phyloP scores from a whole-genome alignment of 2,113 vertebrate species.

The Ammospiza caudacuta region DNA sequence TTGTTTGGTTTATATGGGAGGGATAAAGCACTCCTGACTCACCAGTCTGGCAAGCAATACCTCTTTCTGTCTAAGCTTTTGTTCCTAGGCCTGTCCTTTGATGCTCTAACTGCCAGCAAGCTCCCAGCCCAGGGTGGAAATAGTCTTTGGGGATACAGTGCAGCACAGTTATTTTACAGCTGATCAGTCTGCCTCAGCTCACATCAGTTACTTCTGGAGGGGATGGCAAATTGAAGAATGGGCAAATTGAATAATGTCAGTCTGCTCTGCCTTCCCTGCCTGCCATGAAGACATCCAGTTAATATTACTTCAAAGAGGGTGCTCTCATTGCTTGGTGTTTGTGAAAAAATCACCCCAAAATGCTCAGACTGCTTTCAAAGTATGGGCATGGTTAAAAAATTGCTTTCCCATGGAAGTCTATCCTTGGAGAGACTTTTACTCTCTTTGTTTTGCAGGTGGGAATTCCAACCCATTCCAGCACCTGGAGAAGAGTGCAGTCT shows the following conservation, averaged over 20 bases:
- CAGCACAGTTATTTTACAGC: neutral
- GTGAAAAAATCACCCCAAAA: neutral
- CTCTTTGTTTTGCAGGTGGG: slow-evolving; percentile 69
- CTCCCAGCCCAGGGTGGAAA: neutral
- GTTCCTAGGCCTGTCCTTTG: neutral
- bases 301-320: neutral
- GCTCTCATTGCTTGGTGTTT: neutral
- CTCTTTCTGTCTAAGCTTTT: slow-evolving; percentile 1
- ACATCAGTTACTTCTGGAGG: neutral
- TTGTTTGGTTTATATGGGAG: neutral
- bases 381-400: neutral
- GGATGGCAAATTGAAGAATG: neutral
- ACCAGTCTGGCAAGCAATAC: neutral
- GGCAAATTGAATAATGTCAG: too few relatives aligned
- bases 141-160: neutral
- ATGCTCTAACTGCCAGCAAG: neutral
- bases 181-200: neutral
- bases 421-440: neutral
- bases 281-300: neutral
- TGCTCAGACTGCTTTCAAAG: neutral
- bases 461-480: slow-evolving; percentile 82
- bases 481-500: slow-evolving; percentile 83
- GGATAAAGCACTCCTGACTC: neutral
- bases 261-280: neutral
- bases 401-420: neutral